phyloP scores from a whole-genome alignment of 2,797 vertebrate species.

The Pseudochirops corinnae region DNA sequence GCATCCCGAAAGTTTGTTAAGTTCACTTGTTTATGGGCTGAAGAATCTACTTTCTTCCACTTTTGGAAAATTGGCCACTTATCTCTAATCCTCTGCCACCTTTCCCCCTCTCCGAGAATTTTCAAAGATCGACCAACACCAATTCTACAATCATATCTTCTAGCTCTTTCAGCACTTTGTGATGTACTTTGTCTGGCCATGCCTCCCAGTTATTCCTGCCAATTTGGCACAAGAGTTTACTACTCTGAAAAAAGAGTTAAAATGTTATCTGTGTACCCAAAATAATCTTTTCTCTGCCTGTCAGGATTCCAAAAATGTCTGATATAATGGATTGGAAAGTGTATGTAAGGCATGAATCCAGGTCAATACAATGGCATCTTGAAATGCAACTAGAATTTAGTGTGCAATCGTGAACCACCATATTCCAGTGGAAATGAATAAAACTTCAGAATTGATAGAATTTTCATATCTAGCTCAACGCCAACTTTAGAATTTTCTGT shows the following conservation, averaged over 20 bases:
- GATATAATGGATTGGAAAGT: slow-evolving; percentile 2
- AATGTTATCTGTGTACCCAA: slow-evolving; percentile 10
- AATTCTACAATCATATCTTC: neutral
- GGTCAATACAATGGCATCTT: neutral
- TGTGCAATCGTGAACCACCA: neutral
- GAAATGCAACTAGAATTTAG: neutral
- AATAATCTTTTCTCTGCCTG: neutral
- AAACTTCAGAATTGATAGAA: neutral
- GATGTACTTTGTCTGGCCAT: neutral
- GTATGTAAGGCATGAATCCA: neutral
- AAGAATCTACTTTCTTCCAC: neutral
- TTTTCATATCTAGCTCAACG: neutral
- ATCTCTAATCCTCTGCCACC: neutral
- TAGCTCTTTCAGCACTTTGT: neutral
- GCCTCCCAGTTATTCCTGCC: neutral
- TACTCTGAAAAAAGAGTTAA: neutral
- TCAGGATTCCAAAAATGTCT: slow-evolving; percentile 6
- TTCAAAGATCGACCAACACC: neutral
- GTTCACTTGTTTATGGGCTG: neutral
- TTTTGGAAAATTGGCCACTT: neutral
- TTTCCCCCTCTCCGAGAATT: neutral
- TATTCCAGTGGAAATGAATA: neutral
- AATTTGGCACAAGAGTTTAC: slow-evolving; percentile 4
- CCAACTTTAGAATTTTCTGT: neutral
- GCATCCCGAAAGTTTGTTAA: neutral